Percentiles rank a stretch among this genome's conserved stretches.
Evolutionary conservation across 2,888 invertebrate genomes (phyloP).

Genomic region (Euzetes globulus): DNA sequence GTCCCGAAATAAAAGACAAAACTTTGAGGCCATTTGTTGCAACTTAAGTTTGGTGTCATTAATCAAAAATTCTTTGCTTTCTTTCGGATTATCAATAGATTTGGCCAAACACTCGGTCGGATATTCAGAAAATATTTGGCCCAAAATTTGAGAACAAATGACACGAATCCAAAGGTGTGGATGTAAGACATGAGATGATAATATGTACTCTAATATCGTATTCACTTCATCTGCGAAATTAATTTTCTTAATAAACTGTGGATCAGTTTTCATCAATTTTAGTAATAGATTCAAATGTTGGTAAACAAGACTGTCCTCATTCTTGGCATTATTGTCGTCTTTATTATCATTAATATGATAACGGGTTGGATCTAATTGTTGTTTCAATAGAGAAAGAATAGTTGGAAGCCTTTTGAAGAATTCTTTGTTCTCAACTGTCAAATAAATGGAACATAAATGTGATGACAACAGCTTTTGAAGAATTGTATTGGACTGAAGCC

Average conservation of each 20-base stretch:
- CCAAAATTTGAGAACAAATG: slow-evolving; percentile 66
- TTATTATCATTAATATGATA: not conserved
- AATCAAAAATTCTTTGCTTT: slow-evolving; percentile 38
- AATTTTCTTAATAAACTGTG: slow-evolving; percentile 29
- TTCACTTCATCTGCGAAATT: slow-evolving; percentile 18
- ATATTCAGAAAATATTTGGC: slow-evolving; percentile 60
- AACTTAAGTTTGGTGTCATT: slow-evolving; percentile 40
- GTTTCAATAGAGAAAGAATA: slow-evolving; percentile 49
- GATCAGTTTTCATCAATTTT: slow-evolving; percentile 43
- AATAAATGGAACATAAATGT: slow-evolving; percentile 26
- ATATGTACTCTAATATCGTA: slow-evolving; percentile 41
- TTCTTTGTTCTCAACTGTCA: slow-evolving; percentile 58
- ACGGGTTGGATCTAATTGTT: slow-evolving; percentile 36
- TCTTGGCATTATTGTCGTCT: not conserved
- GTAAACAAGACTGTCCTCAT: slow-evolving; percentile 33
- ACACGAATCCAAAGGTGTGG: slow-evolving; percentile 81
- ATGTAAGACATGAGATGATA: slow-evolving; percentile 57
- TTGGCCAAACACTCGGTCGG: slow-evolving; percentile 59
- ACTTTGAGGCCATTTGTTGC: slow-evolving; percentile 34
- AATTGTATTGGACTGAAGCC: slow-evolving; percentile 19
- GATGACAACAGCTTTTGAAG: slow-evolving; percentile 28
- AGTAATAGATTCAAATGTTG: slow-evolving; percentile 32
- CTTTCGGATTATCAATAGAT: slow-evolving; percentile 56
- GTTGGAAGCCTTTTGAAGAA: slow-evolving; percentile 60
- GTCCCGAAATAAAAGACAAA: slow-evolving; percentile 34